These are phyloP conservation scores for Okamejei kenojei DNA, from an alignment of 2,797 vertebrate species.

Conservation along the genomic window DNA sequence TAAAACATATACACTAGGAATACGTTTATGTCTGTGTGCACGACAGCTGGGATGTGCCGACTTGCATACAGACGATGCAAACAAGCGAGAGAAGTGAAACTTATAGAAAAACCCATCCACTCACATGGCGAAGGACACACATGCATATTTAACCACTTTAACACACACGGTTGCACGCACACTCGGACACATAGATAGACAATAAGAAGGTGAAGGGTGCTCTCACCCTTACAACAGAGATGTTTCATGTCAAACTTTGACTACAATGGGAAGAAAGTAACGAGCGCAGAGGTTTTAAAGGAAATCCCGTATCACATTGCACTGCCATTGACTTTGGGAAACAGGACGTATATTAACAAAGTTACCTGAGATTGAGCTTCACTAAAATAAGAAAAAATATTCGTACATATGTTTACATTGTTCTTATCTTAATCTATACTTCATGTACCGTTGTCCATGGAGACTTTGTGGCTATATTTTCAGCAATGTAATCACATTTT, in stretches of 20 bases:
- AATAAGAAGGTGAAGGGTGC: slow-evolving; percentile 4
- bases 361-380: not conserved
- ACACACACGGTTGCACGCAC: not conserved
- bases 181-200: not conserved
- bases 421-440: not conserved
- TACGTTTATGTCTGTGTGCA: not conserved
- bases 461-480: not conserved
- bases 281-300: not conserved
- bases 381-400: not conserved
- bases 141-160: not conserved
- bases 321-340: not conserved
- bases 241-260: slow-evolving; percentile 19
- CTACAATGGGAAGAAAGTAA: not conserved
- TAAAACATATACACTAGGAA: not conserved
- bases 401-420: not conserved
- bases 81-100: not conserved
- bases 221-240: slow-evolving; percentile 4
- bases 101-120: not conserved
- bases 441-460: not conserved
- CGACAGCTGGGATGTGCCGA: not conserved
- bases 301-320: not conserved
- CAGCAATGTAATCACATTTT: not conserved
- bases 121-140: too few relatives aligned
- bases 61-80: not conserved
- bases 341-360: not conserved